Evolutionary conservation across 2,797 vertebrate species (phyloP), one percentile per base, ranked within the genome.

Genomic region (Enteromius anoplus): DNA sequence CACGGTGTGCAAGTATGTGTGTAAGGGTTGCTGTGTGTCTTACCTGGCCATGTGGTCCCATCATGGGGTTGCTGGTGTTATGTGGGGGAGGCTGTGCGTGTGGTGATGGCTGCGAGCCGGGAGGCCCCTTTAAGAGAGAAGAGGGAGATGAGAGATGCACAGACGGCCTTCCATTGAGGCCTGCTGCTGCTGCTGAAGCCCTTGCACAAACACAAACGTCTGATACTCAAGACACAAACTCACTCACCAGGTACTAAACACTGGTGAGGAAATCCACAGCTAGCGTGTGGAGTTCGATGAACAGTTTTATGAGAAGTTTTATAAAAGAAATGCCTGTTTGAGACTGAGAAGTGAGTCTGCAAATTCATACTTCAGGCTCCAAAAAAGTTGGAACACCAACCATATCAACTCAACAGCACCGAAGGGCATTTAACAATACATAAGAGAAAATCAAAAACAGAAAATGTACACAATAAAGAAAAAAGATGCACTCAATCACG

Each of bases 11-110:
- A 19, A 68, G 51, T 49, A 37, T 64, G 62, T 32, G 34, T 32
- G 53, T 34, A 80, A 17, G 70, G 21, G 81, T 87, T 81, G 85
- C 89, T 87, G 76, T 69, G 87, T 81, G 45, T 88, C 91, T 95
- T 95, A 96, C 95, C 96, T 96, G 95, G 89, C 93, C 90, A 47
- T 96, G 96, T 84, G 96, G 95, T 91, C 95, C 96, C 94, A 96
- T 94, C 94, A 95, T 95, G 89, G 96, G 93, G 92, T 93, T 93
- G 72, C 91, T 95, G 90, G 96, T 95, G 89, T 95, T 96, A 92
- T 95, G 95, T 88, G 95, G 93, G 78, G 93, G 94, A 65, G 90
- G 92, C 92, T 95, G 95, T 88, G 93, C 90, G 85, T 95, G 94
- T 75, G 93, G 93, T 40, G 94, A 94, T 77, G 92, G 93, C 92